Percentiles rank a stretch among this genome's conserved stretches.
Evolutionary conservation across 2,797 vertebrate genomes (phyloP).

Genomic region (Anas acuta): DNA sequence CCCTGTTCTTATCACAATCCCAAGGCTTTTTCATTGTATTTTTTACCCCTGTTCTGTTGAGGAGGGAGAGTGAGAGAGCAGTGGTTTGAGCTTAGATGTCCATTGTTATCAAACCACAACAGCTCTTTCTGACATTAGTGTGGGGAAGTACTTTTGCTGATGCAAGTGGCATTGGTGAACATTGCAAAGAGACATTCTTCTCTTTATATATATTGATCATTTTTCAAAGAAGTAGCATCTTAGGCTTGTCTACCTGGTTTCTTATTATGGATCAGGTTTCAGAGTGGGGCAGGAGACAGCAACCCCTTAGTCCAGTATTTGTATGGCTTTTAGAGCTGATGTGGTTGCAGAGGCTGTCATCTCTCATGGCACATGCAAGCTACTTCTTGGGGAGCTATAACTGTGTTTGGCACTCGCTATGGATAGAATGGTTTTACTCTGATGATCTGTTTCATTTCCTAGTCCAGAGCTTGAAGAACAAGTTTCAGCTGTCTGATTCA

Average conservation of each 20-base stretch:
- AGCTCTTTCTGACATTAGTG: no score
- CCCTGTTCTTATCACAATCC: no score
- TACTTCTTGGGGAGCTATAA: background rate
- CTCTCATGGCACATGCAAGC: rapidly evolving
- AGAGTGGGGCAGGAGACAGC: background rate
- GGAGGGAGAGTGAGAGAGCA: no score
- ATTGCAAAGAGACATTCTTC: background rate
- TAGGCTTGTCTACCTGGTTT: background rate
- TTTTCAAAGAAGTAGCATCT: background rate
- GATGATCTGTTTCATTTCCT: background rate
- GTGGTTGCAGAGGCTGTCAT: background rate
- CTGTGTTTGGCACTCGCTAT: background rate
- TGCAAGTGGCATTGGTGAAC: no score
- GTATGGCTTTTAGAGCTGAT: background rate
- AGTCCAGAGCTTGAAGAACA: background rate
- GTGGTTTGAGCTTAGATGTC: no score
- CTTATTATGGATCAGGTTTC: background rate
- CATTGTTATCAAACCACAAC: no score
- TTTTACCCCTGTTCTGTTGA: no score
- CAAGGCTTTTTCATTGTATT: no score
- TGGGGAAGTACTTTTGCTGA: no score
- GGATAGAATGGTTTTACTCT: background rate
- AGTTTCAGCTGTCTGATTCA: background rate
- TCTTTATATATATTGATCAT: background rate
- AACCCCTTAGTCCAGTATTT: background rate